Evolutionary conservation across 2,113 vertebrate genomes (phyloP).

Genomic region (Anguilla japonica): DNA sequence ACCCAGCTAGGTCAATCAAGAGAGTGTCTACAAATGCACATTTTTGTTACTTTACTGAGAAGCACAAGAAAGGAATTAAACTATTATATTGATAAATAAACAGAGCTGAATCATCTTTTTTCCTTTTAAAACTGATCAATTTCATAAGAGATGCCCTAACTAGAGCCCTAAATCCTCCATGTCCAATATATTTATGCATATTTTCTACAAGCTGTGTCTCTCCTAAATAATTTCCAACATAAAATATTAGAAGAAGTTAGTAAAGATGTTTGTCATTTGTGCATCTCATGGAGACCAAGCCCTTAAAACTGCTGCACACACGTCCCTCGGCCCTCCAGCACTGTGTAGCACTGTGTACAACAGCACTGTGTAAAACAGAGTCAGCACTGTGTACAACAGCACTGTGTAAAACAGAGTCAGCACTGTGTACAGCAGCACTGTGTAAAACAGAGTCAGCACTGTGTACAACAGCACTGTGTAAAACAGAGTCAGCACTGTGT

Average conservation of each 20-base stretch:
- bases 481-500: no score
- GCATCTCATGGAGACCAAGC: not conserved
- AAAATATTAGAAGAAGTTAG: not conserved
- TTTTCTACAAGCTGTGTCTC: not conserved
- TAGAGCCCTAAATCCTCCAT: not conserved
- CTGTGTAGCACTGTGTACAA: not conserved
- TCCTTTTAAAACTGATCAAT: not conserved
- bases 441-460: no score
- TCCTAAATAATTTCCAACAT: not conserved
- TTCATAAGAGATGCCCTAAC: not conserved
- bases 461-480: no score
- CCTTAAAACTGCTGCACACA: not conserved
- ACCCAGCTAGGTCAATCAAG: not conserved
- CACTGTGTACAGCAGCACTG: no score
- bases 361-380: not conserved
- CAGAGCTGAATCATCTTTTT: not conserved
- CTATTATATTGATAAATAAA: not conserved
- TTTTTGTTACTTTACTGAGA: not conserved
- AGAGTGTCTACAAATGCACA: not conserved
- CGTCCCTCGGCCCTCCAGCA: not conserved
- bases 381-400: not conserved
- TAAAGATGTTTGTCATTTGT: not conserved
- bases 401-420: no score
- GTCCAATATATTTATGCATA: not conserved
- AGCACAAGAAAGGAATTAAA: not conserved